Conservation (phyloP, 2,888 invertebrate genomes). For the Yponomeuta sedellus region DNA sequence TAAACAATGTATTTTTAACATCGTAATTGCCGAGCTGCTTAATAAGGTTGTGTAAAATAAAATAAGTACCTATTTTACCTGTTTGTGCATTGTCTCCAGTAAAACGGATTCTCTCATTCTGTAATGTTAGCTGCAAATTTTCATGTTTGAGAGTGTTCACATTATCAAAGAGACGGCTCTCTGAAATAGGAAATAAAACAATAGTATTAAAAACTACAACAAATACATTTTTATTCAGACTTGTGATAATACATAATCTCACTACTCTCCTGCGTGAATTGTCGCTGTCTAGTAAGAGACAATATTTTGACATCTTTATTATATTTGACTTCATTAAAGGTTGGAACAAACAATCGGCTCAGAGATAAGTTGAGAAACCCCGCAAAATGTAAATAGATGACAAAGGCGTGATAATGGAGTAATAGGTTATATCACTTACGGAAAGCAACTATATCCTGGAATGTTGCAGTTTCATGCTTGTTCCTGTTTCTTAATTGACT, state of each 20-base stretch:
- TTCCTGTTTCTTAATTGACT: slow-evolving; percentile 84
- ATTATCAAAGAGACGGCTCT: slow-evolving; percentile 91
- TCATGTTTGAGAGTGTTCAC: slow-evolving; percentile 87
- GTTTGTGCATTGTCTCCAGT: slow-evolving; percentile 66
- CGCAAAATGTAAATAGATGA: slow-evolving; percentile 28
- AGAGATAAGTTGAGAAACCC: slow-evolving; percentile 10
- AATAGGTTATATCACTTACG: slow-evolving; percentile 80
- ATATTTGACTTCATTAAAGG: background rate
- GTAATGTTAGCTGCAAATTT: slow-evolving; percentile 89
- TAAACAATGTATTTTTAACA: too few relatives aligned
- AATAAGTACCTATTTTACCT: slow-evolving; percentile 29
- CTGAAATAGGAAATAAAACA: slow-evolving; percentile 67
- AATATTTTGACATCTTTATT: background rate
- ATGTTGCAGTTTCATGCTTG: slow-evolving; percentile 83
- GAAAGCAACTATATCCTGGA: slow-evolving; percentile 86
- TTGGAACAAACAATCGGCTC: background rate
- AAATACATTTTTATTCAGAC: slow-evolving; percentile 6
- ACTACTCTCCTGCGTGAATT: background rate
- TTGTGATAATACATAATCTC: background rate
- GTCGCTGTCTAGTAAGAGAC: background rate
- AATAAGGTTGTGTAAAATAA: too few relatives aligned
- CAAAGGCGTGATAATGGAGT: slow-evolving; percentile 24
- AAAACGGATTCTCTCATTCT: slow-evolving; percentile 87
- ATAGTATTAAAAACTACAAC: slow-evolving; percentile 14
- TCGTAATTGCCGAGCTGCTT: too few relatives aligned